These are phyloP conservation scores for Onychomys torridus DNA, from an alignment of 2,797 vertebrate genomes.

Conservation along the genomic window DNA sequence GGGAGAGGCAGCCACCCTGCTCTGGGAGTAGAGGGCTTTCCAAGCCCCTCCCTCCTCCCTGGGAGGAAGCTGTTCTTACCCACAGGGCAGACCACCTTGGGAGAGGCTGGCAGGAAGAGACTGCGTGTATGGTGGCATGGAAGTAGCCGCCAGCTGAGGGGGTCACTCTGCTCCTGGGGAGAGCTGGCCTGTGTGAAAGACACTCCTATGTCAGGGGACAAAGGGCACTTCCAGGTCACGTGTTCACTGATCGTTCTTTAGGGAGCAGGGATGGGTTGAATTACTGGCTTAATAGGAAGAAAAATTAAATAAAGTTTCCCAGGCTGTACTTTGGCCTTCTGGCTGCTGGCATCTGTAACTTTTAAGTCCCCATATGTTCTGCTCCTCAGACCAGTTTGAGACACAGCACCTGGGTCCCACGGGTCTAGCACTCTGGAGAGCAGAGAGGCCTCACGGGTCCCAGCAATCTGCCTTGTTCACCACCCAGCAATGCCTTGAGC, in stretches of 20 bases:
- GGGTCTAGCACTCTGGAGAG: not conserved
- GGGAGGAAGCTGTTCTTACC: not conserved
- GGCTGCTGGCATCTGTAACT: not conserved
- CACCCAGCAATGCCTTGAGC: too few relatives aligned
- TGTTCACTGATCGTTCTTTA: not conserved
- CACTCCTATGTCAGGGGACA: not conserved
- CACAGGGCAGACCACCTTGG: not conserved
- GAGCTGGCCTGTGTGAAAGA: not conserved
- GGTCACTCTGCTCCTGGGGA: not conserved
- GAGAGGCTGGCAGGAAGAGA: not conserved
- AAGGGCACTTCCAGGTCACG: not conserved
- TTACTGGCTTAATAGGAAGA: not conserved
- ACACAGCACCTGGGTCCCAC: not conserved
- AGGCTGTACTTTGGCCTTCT: not conserved
- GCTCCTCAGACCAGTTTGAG: not conserved
- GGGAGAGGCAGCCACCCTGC: not conserved
- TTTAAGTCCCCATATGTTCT: not conserved
- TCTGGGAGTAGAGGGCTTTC: not conserved
- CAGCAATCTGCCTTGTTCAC: too few relatives aligned
- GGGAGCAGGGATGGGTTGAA: not conserved
- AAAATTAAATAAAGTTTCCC: not conserved
- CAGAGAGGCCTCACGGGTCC: not conserved
- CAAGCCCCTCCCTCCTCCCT: not conserved
- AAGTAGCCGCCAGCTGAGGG: not conserved
- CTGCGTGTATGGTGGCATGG: not conserved